Percentiles rank a stretch among this genome's conserved stretches.
Evolutionary conservation across 2,113 vertebrate genomes (phyloP).

Genomic region (Hypanus sabinus): DNA sequence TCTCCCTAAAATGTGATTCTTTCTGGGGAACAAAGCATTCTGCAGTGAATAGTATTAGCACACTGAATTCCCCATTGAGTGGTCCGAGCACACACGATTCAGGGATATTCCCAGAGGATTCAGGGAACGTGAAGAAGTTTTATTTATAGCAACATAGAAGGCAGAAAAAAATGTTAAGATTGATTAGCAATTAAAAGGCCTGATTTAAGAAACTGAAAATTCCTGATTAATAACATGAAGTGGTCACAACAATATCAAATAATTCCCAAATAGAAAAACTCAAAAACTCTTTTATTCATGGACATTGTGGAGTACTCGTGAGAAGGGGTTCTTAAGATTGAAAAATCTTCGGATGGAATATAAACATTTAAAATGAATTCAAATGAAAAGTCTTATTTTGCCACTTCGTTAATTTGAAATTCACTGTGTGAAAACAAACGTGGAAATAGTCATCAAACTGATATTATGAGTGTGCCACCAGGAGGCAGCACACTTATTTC

Average conservation of each 20-base stretch:
- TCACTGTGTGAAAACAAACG: neutral
- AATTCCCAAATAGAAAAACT: neutral
- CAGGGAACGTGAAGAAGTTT: neutral
- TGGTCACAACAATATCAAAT: neutral
- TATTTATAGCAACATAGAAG: neutral
- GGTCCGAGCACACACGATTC: neutral
- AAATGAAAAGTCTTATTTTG: neutral
- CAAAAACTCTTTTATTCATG: neutral
- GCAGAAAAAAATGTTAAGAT: neutral
- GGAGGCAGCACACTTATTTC: neutral
- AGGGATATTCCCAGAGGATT: neutral
- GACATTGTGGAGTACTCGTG: neutral
- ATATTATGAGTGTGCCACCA: neutral
- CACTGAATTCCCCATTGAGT: neutral
- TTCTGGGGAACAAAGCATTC: neutral
- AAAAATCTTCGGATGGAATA: too few species aligned
- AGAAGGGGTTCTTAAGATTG: neutral
- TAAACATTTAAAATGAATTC: neutral
- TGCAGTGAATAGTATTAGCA: neutral
- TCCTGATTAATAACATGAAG: neutral
- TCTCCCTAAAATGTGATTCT: neutral
- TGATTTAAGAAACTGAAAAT: neutral
- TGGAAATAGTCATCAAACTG: neutral
- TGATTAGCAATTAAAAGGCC: constrained; percentile 24
- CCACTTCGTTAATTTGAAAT: neutral